Base-by-base conservation (phyloP, 2,113 vertebrate genomes). In the Corydoras maculifer region DNA sequence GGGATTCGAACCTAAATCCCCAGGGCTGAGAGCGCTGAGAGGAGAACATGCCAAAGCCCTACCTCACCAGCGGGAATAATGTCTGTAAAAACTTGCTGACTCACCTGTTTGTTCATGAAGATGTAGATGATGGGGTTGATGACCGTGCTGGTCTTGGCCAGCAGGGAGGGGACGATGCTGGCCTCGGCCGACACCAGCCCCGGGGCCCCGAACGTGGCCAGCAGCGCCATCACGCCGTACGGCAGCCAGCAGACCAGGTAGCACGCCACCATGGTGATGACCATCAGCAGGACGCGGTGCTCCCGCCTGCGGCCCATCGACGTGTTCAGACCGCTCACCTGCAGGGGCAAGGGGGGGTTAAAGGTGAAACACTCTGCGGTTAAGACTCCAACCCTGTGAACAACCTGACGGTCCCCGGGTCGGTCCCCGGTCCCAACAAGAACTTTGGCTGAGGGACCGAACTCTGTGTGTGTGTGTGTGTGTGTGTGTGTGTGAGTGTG, bases 191-290 rank as follows among this genome's bases (percentile, higher is more conserved):
- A 79, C 57, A 87, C 74, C 55, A 88, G 76, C 3, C 84, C 85
- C 1, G 86, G 81, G 8, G 51, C 77, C 62, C 88, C 87, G 53
- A 87, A 85, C 0, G 83, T 84, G 10, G 87, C 85, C 32, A 68
- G 54, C 31, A 88, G 81, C 0, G 87, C 87, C 81, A 87, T 83
- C 11, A 85, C 80, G 0, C 82, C 85, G 5, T 85, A 89, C 0
- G 82, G 85, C 57, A 89, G 74, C 86, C 88, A 88, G 85, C 87
- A 89, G 51, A 91, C 79, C 57, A 89, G 80, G 82, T 87, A 89
- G 76, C 83, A 86, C 58, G 82, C 43, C 43, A 87, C 83, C 87
- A 89, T 85, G 70, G 77, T 73, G 68, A 84, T 50, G 75, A 87
- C 85, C 87, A 88, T 82, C 53, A 84, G 0, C 43, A 86, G 81